Percentiles rank a stretch among this genome's conserved stretches.
Conservation (phyloP, 1,140 invertebrate species). For the Drosophila ananassae region DNA sequence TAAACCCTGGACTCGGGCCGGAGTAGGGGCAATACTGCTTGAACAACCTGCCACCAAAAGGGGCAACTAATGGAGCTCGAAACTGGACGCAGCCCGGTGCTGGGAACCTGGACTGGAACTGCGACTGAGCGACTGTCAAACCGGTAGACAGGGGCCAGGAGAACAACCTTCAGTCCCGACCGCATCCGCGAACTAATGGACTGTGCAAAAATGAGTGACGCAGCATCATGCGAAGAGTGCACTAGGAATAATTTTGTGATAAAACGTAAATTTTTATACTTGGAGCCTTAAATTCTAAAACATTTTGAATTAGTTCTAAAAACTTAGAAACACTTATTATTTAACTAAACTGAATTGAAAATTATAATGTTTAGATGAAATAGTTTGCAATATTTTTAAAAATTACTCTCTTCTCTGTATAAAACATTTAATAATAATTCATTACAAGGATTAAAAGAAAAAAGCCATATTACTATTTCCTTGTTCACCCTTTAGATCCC, state of each 20-base stretch:
- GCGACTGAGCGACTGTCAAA: constrained; percentile 74
- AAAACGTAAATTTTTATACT: too few relatives aligned
- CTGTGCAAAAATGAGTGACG: constrained; percentile 81
- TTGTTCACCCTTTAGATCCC: not conserved
- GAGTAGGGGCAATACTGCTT: not conserved
- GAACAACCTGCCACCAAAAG: constrained; percentile 25
- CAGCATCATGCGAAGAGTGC: constrained; percentile 55
- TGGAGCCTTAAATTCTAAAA: not conserved
- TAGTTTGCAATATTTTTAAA: too few relatives aligned
- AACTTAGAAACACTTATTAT: too few relatives aligned
- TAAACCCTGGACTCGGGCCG: constrained; percentile 39
- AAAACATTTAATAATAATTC: too few relatives aligned
- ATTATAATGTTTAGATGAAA: too few relatives aligned
- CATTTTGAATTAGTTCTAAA: too few relatives aligned
- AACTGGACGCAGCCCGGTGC: constrained; percentile 31
- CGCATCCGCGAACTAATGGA: constrained; percentile 80
- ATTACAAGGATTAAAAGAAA: too few relatives aligned
- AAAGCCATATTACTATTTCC: not conserved
- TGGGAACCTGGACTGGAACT: constrained; percentile 19
- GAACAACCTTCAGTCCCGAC: constrained; percentile 70
- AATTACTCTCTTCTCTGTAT: too few relatives aligned
- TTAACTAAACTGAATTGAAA: too few relatives aligned
- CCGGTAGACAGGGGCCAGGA: constrained; percentile 57
- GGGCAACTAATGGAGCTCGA: constrained; percentile 64
- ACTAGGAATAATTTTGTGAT: constrained; percentile 6